phyloP scores from a whole-genome alignment of 2,888 invertebrate genomes.

The Drosophila anomalata region DNA sequence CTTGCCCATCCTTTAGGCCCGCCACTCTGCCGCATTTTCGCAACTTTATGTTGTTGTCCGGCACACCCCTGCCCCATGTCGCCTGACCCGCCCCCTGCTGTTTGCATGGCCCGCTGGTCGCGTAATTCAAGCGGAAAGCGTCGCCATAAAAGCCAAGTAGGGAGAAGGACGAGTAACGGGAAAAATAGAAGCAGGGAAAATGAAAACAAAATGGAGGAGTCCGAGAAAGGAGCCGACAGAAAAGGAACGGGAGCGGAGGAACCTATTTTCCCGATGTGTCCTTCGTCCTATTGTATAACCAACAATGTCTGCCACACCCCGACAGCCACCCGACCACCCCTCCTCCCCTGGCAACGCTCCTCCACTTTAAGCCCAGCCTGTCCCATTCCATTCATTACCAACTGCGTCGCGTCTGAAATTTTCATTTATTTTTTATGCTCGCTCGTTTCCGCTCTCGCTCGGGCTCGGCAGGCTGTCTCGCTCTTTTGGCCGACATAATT shows the following conservation, averaged over 20 bases:
- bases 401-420: slow-evolving; percentile 76
- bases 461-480: slow-evolving; percentile 30
- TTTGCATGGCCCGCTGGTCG: slow-evolving; percentile 67
- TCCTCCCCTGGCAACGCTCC: not conserved
- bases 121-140: slow-evolving; percentile 78
- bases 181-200: slow-evolving; percentile 17
- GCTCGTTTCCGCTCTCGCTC: slow-evolving; percentile 9
- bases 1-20: not conserved
- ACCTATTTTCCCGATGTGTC: slow-evolving; percentile 53
- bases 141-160: slow-evolving; percentile 75
- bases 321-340: slow-evolving; percentile 38
- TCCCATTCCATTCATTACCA: slow-evolving; percentile 42
- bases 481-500: slow-evolving; percentile 78
- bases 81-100: slow-evolving; percentile 34
- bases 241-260: slow-evolving; percentile 19
- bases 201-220: slow-evolving; percentile 44
- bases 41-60: slow-evolving; percentile 56
- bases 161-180: slow-evolving; percentile 8
- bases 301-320: slow-evolving; percentile 47
- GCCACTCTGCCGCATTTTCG: slow-evolving; percentile 33
- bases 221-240: slow-evolving; percentile 52
- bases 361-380: slow-evolving; percentile 12
- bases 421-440: slow-evolving; percentile 65
- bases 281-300: slow-evolving; percentile 53
- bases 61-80: slow-evolving; percentile 1